A percentile compares a stretch with the other conserved stretches of the same genome.
Evolutionary conservation across 2,888 invertebrate genomes (phyloP).

Genomic region (Xestia ashworthii): DNA sequence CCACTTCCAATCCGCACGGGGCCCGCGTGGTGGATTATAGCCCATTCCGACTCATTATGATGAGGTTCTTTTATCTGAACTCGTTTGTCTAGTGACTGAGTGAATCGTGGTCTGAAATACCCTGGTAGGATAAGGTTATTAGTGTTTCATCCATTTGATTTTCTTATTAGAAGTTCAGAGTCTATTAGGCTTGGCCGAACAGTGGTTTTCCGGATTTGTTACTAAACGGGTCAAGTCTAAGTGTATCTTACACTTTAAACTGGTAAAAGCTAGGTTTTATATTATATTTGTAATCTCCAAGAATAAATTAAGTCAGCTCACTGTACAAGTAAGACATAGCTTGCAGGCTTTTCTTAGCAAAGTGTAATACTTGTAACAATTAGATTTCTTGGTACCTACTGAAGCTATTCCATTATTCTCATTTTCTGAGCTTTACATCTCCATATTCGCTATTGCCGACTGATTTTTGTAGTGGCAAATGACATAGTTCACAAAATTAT

Average conservation of each 20-base stretch:
- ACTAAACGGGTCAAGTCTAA: not conserved
- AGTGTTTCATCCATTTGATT: no score
- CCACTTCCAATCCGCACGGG: no score
- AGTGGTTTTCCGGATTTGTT: not conserved
- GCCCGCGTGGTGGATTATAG: no score
- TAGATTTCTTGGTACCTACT: slow-evolving; percentile 14
- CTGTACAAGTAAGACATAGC: not conserved
- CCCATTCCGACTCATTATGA: no score
- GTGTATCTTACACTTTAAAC: no score
- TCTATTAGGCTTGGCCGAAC: not conserved
- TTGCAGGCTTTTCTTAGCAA: not conserved
- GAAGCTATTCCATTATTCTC: not conserved
- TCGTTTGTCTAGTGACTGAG: not conserved
- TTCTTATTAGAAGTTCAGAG: no score
- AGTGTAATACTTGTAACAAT: slow-evolving; percentile 3
- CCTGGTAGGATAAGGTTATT: no score
- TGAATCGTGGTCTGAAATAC: no score
- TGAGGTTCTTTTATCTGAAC: not conserved
- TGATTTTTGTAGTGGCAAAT: slow-evolving; percentile 5
- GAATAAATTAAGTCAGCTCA: slow-evolving; percentile 15
- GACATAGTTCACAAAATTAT: slow-evolving; percentile 17
- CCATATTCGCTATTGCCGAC: not conserved
- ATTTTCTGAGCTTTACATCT: not conserved
- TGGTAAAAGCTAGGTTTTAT: no score
- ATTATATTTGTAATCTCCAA: not conserved